Percentiles rank a stretch among this genome's conserved stretches.
Conservation (phyloP, 2,888 invertebrate genomes). For the Didymodactylos carnosus region DNA sequence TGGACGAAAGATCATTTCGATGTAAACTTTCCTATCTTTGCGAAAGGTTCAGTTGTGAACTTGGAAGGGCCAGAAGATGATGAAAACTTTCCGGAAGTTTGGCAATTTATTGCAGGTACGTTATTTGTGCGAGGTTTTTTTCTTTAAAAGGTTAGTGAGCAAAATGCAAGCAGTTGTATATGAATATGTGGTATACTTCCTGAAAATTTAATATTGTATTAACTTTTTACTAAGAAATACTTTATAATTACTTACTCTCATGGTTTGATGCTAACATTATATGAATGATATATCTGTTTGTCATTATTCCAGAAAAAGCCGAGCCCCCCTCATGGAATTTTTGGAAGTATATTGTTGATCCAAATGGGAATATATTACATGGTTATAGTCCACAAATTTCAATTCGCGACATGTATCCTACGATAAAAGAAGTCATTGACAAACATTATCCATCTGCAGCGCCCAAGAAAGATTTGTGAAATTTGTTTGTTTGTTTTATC, state of each 20-base stretch:
- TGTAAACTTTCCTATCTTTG: conserved; percentile 37
- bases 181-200: no score
- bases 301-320: conserved; percentile 20
- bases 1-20: conserved; percentile 28
- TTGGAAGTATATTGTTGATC: conserved; percentile 38
- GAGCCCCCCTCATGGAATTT: conserved; percentile 39
- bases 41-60: conserved; percentile 34
- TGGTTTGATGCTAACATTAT: no score
- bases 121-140: background rate
- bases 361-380: conserved; percentile 33
- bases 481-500: no score
- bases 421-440: background rate
- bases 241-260: no score
- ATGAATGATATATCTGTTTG: no score
- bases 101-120: background rate
- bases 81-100: conserved; percentile 21
- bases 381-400: background rate
- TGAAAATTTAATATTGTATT: no score
- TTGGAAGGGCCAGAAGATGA: conserved; percentile 27
- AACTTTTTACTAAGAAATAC: no score
- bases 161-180: no score
- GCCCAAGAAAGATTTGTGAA: no score
- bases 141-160: background rate
- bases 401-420: background rate
- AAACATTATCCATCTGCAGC: no score